Conservation (phyloP, 2,797 vertebrate species). For the Orestias chungarensis region DNA sequence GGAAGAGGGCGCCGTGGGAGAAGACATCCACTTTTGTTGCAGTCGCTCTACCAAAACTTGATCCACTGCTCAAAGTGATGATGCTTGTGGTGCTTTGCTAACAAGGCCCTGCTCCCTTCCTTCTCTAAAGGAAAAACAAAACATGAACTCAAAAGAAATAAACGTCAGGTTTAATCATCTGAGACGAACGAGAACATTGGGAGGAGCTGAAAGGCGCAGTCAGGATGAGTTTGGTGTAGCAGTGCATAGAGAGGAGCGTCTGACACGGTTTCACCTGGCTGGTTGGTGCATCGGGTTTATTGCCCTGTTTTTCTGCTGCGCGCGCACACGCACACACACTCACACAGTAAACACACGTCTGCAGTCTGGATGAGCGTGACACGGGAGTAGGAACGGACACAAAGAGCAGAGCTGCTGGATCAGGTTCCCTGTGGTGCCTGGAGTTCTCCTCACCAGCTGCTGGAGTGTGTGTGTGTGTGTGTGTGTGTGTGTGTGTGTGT, state of each 20-base stretch:
- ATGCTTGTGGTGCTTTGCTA: constrained; percentile 18
- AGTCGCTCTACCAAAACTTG: constrained; percentile 36
- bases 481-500: constrained; percentile 20
- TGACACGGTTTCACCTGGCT: constrained; percentile 52
- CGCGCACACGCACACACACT: constrained; percentile 21
- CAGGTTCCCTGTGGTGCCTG: constrained; percentile 42
- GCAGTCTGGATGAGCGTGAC: constrained; percentile 35
- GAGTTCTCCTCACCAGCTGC: constrained; percentile 14
- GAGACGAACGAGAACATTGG: constrained; percentile 65
- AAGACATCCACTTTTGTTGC: constrained; percentile 25
- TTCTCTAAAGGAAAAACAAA: constrained; percentile 36
- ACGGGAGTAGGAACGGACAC: constrained; percentile 33
- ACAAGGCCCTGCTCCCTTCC: neutral
- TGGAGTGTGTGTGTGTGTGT: constrained; percentile 20
- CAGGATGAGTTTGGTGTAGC: constrained; percentile 67
- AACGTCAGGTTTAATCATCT: constrained; percentile 61
- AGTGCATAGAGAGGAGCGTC: constrained; percentile 80
- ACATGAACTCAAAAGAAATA: no score
- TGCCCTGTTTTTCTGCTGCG: constrained; percentile 64
- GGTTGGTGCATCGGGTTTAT: constrained; percentile 61
- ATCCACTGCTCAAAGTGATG: constrained; percentile 43
- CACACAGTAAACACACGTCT: constrained; percentile 35
- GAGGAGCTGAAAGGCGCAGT: constrained; percentile 69
- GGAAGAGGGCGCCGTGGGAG: constrained; percentile 1
- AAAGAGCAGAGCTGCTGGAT: constrained; percentile 49